Percentiles rank a stretch among this genome's conserved stretches.
Conservation (phyloP, 2,797 vertebrate genomes). For the Gymnoscopelus braueri region DNA sequence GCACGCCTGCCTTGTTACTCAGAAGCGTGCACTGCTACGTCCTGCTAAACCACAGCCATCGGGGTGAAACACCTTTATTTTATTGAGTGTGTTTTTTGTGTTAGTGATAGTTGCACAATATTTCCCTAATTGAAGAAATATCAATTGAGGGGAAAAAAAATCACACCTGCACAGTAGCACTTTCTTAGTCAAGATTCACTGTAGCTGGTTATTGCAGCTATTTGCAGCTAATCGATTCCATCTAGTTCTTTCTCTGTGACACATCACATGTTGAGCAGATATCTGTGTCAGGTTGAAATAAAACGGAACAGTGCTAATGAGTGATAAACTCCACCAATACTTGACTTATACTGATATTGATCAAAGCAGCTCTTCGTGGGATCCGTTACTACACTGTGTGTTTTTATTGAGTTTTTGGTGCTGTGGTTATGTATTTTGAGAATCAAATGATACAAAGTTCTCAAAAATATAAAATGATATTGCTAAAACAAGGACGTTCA, state of each 20-base stretch:
- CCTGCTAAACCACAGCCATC: too few relatives aligned
- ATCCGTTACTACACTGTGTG: conserved; percentile 11
- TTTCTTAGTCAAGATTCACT: conserved; percentile 32
- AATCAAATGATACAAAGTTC: background rate
- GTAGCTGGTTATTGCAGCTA: background rate
- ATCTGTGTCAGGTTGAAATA: background rate
- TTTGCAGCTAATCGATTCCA: background rate
- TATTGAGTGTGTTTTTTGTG: conserved; percentile 23
- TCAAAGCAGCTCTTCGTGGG: conserved; percentile 14
- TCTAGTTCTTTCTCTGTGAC: background rate
- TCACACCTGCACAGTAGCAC: conserved; percentile 54
- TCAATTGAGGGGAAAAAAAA: conserved; percentile 4
- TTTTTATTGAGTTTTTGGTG: conserved; percentile 32
- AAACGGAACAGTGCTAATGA: conserved; percentile 56
- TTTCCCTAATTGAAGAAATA: conserved; percentile 2
- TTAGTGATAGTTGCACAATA: conserved; percentile 10
- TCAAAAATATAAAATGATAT: background rate
- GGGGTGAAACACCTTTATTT: background rate
- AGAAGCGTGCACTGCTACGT: too few relatives aligned
- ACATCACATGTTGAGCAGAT: conserved; percentile 4
- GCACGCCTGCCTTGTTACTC: too few relatives aligned
- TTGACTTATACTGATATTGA: conserved; percentile 18
- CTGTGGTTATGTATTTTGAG: conserved; percentile 16
- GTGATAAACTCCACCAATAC: conserved; percentile 46
- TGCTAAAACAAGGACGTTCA: background rate